Conservation (phyloP, 2,113 vertebrate genomes). For the Nesospiza acunhae region DNA sequence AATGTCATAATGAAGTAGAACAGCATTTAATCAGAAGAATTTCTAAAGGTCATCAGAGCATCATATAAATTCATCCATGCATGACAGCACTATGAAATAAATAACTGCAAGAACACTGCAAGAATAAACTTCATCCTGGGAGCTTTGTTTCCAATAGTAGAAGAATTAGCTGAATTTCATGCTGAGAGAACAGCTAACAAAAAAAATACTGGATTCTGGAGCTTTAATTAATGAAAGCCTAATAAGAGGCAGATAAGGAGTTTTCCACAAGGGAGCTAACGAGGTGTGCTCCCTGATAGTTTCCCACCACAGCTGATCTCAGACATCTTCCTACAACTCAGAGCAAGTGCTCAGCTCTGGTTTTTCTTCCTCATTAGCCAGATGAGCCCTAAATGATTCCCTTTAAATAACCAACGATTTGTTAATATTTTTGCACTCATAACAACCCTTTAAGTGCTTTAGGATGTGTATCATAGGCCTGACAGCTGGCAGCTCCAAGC, state of each 20-base stretch:
- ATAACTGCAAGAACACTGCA: conserved; percentile 48
- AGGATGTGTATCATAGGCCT: background rate
- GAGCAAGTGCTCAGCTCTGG: background rate
- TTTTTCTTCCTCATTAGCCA: conserved; percentile 43
- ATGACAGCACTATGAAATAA: conserved; percentile 68
- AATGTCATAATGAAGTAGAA: conserved; percentile 75
- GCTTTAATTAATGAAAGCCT: conserved; percentile 63
- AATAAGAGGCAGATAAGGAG: conserved; percentile 51
- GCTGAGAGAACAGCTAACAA: background rate
- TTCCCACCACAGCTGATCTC: background rate
- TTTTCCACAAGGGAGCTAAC: conserved; percentile 13
- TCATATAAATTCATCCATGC: conserved; percentile 65
- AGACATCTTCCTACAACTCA: background rate
- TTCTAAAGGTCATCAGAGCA: conserved; percentile 77
- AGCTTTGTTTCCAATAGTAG: conserved; percentile 27
- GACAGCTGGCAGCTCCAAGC: background rate
- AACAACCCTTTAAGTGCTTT: background rate
- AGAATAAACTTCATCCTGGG: conserved; percentile 47
- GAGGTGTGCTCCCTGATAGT: background rate
- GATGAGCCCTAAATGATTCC: conserved; percentile 14
- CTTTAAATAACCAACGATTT: conserved; percentile 53
- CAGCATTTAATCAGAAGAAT: conserved; percentile 75
- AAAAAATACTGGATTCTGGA: conserved; percentile 13
- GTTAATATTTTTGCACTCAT: conserved; percentile 44
- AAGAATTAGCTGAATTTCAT: conserved; percentile 43